These are phyloP conservation scores for Sebastes minor DNA, from an alignment of 2,797 vertebrate species.

Conservation along the genomic window DNA sequence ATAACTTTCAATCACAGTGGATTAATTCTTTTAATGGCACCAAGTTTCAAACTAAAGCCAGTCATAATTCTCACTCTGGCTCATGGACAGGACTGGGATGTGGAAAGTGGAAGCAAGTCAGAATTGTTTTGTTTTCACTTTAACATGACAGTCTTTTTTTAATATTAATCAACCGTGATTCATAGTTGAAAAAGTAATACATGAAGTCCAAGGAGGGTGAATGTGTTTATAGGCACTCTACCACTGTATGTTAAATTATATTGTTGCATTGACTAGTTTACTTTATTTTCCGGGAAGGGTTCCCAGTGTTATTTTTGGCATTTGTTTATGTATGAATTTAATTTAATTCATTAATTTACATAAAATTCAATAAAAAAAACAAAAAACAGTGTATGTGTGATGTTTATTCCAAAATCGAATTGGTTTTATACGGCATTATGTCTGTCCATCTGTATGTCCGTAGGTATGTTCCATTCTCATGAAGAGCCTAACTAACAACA, in stretches of 20 bases:
- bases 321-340: slow-evolving; percentile 68
- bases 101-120: neutral
- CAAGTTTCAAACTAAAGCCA: neutral
- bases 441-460: too few relatives aligned
- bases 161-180: neutral
- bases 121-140: neutral
- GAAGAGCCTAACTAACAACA: too few relatives aligned
- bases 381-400: neutral
- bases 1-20: neutral
- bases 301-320: slow-evolving; percentile 68
- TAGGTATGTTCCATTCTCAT: too few relatives aligned
- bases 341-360: slow-evolving; percentile 68
- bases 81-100: neutral
- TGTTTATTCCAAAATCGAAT: neutral
- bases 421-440: too few relatives aligned
- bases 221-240: slow-evolving; percentile 8
- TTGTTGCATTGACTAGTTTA: slow-evolving; percentile 50
- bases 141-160: neutral
- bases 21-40: neutral
- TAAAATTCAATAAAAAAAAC: slow-evolving; percentile 44
- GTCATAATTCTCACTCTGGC: neutral
- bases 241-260: slow-evolving; percentile 46
- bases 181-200: neutral
- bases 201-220: neutral
- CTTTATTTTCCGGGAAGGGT: neutral